Evolutionary conservation across 2,113 vertebrate genomes (phyloP), one percentile per base, ranked within the genome.

Genomic region (Oreochromis aureus): DNA sequence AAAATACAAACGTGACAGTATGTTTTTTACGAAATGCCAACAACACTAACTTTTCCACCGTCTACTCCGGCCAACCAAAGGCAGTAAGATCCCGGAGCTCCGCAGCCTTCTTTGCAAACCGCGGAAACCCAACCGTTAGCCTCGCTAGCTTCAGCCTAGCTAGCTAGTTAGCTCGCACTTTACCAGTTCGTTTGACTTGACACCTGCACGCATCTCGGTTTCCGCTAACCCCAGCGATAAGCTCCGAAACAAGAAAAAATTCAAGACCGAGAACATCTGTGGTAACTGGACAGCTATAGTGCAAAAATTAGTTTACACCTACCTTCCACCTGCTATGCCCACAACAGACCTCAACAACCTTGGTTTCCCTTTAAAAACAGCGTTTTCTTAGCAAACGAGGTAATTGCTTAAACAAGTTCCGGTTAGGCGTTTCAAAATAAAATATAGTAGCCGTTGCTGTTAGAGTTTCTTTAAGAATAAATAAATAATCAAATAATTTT

Each of bases 361-460:
- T 95, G 95, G 85, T 95, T 94, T 95, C 92, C 94, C 91, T 96
- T 95, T 94, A 94, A 95, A 95, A 93, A 89, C 84, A 87, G 80
- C 80, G 46, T 82, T 94, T 92, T 91, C 59, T 88, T 59, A 80
- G 76, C 86, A 87, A 76, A 90, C 55, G 55, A 89, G 1, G 79
- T 81, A 80, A 16, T 61, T 2, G 30, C 56, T 10, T 2, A 32
- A 71, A 24, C 2, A 11, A 58, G 76, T 56, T 94, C 95, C 93
- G 90, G 34, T 24, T 10, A 0, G 1, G 39, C 10, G 19, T 93
- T 93, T 94, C 93, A 94, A 88, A 94, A 89, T 92, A 91, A 93
- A 54, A 87, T 16, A 6, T 2, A 4, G 2, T 19, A 0, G 12
- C 11, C 4, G 15, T 22, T 5, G 13, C 36, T 53, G 32, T 11